Percentiles rank a stretch among this genome's conserved stretches.
These are phyloP conservation scores for Thamnophis elegans DNA, from an alignment of 2,797 vertebrate genomes.

Conservation along the genomic window DNA sequence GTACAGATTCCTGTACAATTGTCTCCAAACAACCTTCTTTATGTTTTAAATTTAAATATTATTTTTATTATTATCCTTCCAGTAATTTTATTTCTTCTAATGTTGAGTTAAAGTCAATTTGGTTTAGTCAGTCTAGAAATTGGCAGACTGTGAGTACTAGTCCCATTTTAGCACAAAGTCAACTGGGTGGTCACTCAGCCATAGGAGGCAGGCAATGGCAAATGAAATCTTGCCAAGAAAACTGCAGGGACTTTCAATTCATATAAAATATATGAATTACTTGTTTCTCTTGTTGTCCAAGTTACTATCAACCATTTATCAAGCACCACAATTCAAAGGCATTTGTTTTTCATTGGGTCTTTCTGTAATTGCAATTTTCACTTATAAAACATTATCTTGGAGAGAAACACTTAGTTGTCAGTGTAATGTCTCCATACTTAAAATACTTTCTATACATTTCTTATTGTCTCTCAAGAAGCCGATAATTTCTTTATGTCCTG, in stretches of 20 bases:
- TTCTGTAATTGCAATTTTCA: background rate
- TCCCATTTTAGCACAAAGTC: background rate
- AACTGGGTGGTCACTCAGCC: background rate
- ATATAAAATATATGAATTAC: background rate
- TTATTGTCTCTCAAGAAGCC: background rate
- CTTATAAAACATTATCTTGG: background rate
- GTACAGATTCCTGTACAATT: background rate
- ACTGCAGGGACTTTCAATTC: background rate
- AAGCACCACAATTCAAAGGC: background rate
- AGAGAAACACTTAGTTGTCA: background rate
- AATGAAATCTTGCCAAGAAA: background rate
- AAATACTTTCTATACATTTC: background rate
- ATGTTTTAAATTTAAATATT: background rate
- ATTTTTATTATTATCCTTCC: background rate
- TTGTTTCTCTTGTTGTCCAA: background rate
- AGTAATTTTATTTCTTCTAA: background rate
- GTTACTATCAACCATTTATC: background rate
- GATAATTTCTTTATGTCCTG: background rate
- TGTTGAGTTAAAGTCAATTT: background rate
- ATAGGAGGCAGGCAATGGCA: background rate
- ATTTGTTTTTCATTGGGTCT: background rate
- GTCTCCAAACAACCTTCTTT: background rate
- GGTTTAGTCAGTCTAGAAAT: background rate
- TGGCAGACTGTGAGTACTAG: background rate
- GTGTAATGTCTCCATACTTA: background rate